phyloP scores from a whole-genome alignment of 2,113 vertebrate species.

The Tupaia tana region DNA sequence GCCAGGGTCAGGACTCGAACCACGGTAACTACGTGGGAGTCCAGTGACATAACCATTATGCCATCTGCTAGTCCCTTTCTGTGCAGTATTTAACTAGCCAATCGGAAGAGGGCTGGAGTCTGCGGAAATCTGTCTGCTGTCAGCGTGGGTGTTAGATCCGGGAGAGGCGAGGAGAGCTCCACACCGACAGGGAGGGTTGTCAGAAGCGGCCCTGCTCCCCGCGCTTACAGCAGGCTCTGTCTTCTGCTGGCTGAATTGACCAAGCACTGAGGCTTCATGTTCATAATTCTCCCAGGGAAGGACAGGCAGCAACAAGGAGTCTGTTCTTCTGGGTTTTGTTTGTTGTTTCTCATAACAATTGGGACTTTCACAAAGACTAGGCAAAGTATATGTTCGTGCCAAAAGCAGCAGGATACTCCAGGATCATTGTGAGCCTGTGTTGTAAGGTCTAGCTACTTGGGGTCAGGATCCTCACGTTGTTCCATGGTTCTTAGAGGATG shows the following conservation, averaged over 20 bases:
- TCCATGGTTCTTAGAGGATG: background rate
- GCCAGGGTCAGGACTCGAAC: no score
- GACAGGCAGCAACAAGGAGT: background rate
- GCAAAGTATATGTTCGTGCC: background rate
- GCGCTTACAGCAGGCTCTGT: background rate
- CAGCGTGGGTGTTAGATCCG: accelerated
- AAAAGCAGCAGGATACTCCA: background rate
- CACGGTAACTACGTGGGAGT: no score
- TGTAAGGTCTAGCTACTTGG: background rate
- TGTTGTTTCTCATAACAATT: conserved; percentile 27
- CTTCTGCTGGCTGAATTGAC: background rate
- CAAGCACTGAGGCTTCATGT: background rate
- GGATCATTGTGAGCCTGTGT: background rate
- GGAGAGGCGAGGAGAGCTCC: background rate
- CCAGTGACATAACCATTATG: no score
- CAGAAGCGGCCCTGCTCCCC: no score
- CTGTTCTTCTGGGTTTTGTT: conserved; percentile 27
- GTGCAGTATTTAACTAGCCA: background rate
- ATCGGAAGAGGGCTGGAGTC: background rate
- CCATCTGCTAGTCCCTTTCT: no score
- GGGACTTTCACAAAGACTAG: conserved; percentile 45
- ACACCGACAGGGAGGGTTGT: background rate
- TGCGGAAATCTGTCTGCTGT: background rate
- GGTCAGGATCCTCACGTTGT: background rate
- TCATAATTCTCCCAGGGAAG: background rate